phyloP scores from a whole-genome alignment of 2,797 vertebrate species.

The Triplophysa bombifrons region DNA sequence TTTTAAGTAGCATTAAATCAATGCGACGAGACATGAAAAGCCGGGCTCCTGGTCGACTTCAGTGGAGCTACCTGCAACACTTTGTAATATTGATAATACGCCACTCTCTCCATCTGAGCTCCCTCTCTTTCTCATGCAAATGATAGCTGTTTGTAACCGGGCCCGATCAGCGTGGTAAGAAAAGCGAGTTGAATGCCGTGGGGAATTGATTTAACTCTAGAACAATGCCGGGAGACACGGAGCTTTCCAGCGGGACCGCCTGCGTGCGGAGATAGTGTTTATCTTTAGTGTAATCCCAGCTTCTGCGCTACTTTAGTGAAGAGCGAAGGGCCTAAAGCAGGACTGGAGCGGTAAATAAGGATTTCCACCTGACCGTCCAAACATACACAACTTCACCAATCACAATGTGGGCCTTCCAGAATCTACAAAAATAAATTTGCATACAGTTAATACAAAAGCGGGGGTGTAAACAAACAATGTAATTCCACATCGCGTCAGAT shows the following conservation, averaged over 20 bases:
- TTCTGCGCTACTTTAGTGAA: slow-evolving; percentile 54
- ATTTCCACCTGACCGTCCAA: slow-evolving; percentile 32
- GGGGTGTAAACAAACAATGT: slow-evolving; percentile 45
- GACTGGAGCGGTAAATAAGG: slow-evolving; percentile 58
- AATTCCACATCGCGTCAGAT: slow-evolving; percentile 65
- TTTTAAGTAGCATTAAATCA: slow-evolving; percentile 80
- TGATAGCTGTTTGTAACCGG: slow-evolving; percentile 63
- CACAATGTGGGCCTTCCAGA: background rate
- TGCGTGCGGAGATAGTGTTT: slow-evolving; percentile 59
- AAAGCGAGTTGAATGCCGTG: slow-evolving; percentile 59
- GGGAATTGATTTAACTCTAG: slow-evolving; percentile 76
- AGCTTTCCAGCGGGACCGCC: slow-evolving; percentile 51
- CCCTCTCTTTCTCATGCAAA: slow-evolving; percentile 62
- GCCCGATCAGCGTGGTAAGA: slow-evolving; percentile 71
- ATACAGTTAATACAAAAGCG: slow-evolving; percentile 17
- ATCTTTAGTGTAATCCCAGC: slow-evolving; percentile 62
- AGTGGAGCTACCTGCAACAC: slow-evolving; percentile 77
- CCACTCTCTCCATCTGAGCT: slow-evolving; percentile 63
- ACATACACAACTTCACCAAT: background rate
- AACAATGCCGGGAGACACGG: slow-evolving; percentile 66
- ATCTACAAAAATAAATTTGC: slow-evolving; percentile 35
- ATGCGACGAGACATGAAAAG: slow-evolving; percentile 80
- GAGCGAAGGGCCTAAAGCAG: slow-evolving; percentile 44
- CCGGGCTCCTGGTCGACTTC: slow-evolving; percentile 75
- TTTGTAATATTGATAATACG: slow-evolving; percentile 81